phyloP scores from a whole-genome alignment of 2,888 invertebrate genomes.

The Sceliomorpha sp. region DNA sequence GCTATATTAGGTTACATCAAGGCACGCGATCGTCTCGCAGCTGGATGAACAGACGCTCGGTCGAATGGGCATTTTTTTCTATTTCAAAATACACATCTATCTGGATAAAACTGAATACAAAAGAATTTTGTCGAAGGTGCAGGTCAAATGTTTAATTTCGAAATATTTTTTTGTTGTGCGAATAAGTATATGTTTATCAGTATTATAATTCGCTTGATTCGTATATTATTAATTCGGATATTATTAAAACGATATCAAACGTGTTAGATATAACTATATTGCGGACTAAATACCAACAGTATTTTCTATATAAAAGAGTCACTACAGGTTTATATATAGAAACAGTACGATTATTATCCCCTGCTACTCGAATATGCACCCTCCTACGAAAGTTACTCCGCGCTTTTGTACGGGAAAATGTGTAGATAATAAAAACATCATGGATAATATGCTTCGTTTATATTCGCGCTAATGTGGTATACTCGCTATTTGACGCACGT shows the following conservation, averaged over 20 bases:
- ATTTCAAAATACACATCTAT: not conserved
- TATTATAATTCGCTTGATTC: too few species aligned
- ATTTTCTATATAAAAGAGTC: conserved; percentile 39
- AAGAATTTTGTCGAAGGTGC: too few species aligned
- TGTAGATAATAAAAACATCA: conserved; percentile 51
- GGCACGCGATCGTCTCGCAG: conserved; percentile 50
- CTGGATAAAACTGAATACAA: not conserved
- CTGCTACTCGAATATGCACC: conserved; percentile 49
- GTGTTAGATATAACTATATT: conserved; percentile 21
- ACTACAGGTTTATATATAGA: conserved; percentile 28
- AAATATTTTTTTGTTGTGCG: too few species aligned
- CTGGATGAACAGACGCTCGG: conserved; percentile 19
- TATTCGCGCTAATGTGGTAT: conserved; percentile 33
- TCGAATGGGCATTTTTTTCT: conserved; percentile 19
- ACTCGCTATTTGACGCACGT: conserved; percentile 18
- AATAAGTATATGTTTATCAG: too few species aligned
- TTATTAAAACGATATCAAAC: conserved; percentile 5
- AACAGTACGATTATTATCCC: conserved; percentile 44
- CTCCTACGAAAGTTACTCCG: conserved; percentile 47
- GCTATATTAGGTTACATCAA: conserved; percentile 36
- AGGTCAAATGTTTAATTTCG: too few species aligned
- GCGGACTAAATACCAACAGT: conserved; percentile 33
- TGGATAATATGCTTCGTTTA: conserved; percentile 23
- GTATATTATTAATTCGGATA: too few species aligned
- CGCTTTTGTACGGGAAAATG: conserved; percentile 52